Base-by-base conservation (phyloP, 2,888 invertebrate species). In the Pseudolycoriella hygida region DNA sequence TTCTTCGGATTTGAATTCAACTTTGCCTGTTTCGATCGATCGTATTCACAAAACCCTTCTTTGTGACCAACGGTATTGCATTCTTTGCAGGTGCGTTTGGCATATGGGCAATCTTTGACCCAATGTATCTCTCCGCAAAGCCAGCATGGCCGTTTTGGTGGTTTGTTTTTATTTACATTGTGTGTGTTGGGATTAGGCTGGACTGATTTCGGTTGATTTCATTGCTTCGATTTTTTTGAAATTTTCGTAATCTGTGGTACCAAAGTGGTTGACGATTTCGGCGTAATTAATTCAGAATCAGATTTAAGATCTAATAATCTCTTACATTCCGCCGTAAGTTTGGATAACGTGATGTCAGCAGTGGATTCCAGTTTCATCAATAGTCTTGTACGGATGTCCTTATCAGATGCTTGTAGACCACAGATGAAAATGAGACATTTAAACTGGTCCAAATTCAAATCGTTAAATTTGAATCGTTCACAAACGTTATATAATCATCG, bases 361-460 rank as follows among this genome's bases (percentile, higher is more conserved):
- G n/a, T 15, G 6, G 40, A 25, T n/a, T 45, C 43, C 10, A 53
- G 17, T 45, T 50, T 50, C n/a, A 43, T 45, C 10, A 52, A 30
- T 19, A 51, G 31, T 46, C 49, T 47, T 11, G 52, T 46, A 4
- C 50, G 43, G 4, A 50, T 48, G n/a, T 50, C 51, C 2, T 43
- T 43, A 32, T 52, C 50, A 3, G 32, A 47, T 17, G 50, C 46
- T 25, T 25, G 25, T 3, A 53, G 43, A 2, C 51, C 49, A 40
- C 47, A 49, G 3, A 52, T 46, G 39, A 48, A 52, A 8, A 52
- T 49, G 15, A 52, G 44, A 15, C 52, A 52, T 41, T 52, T 52
- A 14, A 53, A 51, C 37, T 52, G 52, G 20, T 53, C 50, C 4
- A 46, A 19, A 14, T 46, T 48, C 3, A 51, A 30, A 18, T 47